Percentiles rank a stretch among this genome's conserved stretches.
Evolutionary conservation across 2,888 invertebrate genomes (phyloP).

Genomic region (Acrobasis consociella): DNA sequence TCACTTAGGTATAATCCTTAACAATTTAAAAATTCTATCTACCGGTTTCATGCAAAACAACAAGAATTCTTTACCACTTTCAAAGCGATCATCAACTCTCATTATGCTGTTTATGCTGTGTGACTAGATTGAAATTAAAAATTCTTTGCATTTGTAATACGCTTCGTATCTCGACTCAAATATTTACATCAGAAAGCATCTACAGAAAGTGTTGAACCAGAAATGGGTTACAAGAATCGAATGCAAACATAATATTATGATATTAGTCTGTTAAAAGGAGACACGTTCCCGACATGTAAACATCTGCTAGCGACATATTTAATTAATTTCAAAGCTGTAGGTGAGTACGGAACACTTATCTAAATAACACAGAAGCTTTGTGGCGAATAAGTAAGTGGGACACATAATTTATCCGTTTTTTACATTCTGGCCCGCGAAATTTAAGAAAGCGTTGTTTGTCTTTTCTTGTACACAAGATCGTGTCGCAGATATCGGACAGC

Average conservation of each 20-base stretch:
- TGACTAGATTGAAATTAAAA: slow-evolving; percentile 8
- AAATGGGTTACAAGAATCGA: slow-evolving; percentile 20
- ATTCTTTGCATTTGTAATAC: slow-evolving; percentile 21
- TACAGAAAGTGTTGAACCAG: slow-evolving; percentile 13
- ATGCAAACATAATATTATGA: slow-evolving; percentile 13
- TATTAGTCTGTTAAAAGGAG: slow-evolving; percentile 8
- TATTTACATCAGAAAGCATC: slow-evolving; percentile 9
- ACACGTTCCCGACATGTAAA: slow-evolving; percentile 33
- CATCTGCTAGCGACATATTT: slow-evolving; percentile 60
- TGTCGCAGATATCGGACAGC: no score
- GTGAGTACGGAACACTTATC: slow-evolving; percentile 18
- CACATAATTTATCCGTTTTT: slow-evolving; percentile 5
- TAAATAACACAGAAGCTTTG: slow-evolving; percentile 22
- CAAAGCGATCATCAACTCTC: background rate
- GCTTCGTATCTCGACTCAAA: slow-evolving; percentile 2
- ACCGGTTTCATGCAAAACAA: no score
- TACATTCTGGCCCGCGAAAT: background rate
- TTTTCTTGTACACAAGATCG: no score
- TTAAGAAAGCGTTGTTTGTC: background rate
- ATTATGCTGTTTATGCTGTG: background rate
- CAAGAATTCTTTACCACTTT: no score
- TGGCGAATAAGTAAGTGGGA: background rate
- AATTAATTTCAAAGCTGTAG: slow-evolving; percentile 62
- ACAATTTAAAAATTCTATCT: no score
- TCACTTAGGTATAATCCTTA: no score